Conservation (phyloP, 1,140 invertebrate species). For the Conopomorpha cramerella region DNA sequence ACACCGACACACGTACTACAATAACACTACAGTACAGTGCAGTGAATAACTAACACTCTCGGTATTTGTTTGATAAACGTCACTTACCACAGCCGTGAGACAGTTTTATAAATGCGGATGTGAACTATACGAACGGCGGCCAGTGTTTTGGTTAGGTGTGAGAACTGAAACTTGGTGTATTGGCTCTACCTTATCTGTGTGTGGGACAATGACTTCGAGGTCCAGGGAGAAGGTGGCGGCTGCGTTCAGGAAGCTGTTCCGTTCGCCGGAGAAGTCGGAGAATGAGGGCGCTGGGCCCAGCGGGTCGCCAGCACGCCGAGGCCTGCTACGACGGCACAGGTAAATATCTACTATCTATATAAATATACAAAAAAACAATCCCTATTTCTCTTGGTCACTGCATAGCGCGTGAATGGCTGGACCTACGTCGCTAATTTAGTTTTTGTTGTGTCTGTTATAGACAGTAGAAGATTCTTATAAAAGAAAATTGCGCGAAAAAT, state of each 20-base stretch:
- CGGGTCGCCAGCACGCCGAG: constrained; percentile 66
- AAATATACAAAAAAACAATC: too few species aligned
- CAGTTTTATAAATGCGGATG: neutral
- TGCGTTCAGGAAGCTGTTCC: constrained; percentile 77
- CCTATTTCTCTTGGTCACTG: too few species aligned
- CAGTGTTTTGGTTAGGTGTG: constrained; percentile 12
- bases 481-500: too few species aligned
- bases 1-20: neutral
- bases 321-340: constrained; percentile 56
- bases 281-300: constrained; percentile 63
- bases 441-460: too few species aligned
- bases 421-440: too few species aligned
- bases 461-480: too few species aligned
- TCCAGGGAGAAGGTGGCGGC: constrained; percentile 74
- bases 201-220: constrained; percentile 71
- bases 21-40: neutral
- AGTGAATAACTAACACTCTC: neutral
- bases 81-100: neutral
- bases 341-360: constrained; percentile 11
- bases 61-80: neutral
- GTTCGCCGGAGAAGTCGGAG: constrained; percentile 68
- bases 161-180: constrained; percentile 19
- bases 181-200: too few species aligned
- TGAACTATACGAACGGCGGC: neutral
- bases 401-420: too few species aligned